Base-by-base conservation (phyloP, 2,797 vertebrate genomes). In the Chelidonichthys spinosus region DNA sequence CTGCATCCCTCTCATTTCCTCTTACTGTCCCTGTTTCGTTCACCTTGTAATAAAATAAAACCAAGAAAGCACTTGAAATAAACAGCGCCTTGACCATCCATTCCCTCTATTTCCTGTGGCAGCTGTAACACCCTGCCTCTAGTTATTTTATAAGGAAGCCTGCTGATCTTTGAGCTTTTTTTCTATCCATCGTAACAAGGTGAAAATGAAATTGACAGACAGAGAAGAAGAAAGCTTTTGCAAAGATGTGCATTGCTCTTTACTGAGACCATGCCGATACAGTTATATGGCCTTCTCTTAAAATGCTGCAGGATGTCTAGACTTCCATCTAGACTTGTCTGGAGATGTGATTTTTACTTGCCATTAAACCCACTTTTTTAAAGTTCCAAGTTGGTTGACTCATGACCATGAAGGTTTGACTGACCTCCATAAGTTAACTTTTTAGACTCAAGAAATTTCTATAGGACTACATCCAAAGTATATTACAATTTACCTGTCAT, bases 11-110 rank as follows among this genome's bases (percentile, higher is more conserved):
- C 42, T 61, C n/a, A 1, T 14, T 40, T 44, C 56, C 66, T 46
- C n/a, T 74, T 36, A 4, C n/a, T 37, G 43, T 50, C 43, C 40
- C 11, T 9, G 61, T 36, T 76, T 63, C 10, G 11, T 47, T 61
- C 69, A 70, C 55, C 63, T 82, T 59, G 82, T 76, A 72, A 76
- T 73, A 69, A 78, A 80, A 74, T 69, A 55, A 76, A 67, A 58
- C 44, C 74, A 78, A 90, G 84, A 88, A 90, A 89, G 87, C 87
- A 86, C 90, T 91, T 87, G 55, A 84, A 88, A 89, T 88, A 75
- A 85, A 67, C 72, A 39, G 62, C 7, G 40, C 67, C 49, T 59
- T 15, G 56, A 62, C 72, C 52, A 0, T 89, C 78, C 82, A 85
- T 87, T 84, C 81, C 61, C 76, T 77, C 73, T 25, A 25, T 25